A percentile compares a stretch with the other conserved stretches of the same genome.
Conservation (phyloP, 2,797 vertebrate genomes). For the Eulemur coronatus region DNA sequence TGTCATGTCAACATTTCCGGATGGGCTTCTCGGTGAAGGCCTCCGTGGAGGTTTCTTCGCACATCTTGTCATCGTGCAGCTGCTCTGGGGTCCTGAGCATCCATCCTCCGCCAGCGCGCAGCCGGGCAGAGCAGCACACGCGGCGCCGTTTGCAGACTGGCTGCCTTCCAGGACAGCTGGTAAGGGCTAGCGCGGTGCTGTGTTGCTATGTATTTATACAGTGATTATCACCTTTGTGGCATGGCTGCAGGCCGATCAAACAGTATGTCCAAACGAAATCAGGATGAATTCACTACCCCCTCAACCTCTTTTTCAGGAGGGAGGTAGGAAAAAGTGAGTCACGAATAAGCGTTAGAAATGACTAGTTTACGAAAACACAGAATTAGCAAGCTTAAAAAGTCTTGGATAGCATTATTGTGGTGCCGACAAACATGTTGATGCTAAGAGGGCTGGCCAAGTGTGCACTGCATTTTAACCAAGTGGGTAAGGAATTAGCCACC, state of each 20-base stretch:
- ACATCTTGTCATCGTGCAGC: not conserved
- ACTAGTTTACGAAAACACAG: not conserved
- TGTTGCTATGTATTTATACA: not conserved
- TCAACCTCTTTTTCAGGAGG: not conserved
- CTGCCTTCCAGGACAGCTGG: constrained; percentile 54
- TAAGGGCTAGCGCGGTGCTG: not conserved
- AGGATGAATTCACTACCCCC: not conserved
- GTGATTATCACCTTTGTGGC: not conserved
- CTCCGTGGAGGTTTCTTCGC: not conserved
- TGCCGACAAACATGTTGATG: not conserved
- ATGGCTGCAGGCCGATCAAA: not conserved
- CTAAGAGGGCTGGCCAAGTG: not conserved
- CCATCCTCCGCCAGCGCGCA: not conserved
- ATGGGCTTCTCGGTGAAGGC: not conserved
- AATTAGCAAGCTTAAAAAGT: not conserved
- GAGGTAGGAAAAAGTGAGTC: not conserved
- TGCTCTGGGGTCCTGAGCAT: not conserved
- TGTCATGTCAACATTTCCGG: not conserved
- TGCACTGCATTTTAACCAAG: not conserved
- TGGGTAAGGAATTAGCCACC: not conserved
- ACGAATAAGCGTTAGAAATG: not conserved
- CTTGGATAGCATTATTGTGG: not conserved
- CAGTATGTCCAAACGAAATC: not conserved
- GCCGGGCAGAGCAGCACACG: not conserved
- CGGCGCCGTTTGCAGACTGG: not conserved